These are phyloP conservation scores for Rotaria macrura DNA, from an alignment of 2,888 invertebrate genomes.

Conservation along the genomic window DNA sequence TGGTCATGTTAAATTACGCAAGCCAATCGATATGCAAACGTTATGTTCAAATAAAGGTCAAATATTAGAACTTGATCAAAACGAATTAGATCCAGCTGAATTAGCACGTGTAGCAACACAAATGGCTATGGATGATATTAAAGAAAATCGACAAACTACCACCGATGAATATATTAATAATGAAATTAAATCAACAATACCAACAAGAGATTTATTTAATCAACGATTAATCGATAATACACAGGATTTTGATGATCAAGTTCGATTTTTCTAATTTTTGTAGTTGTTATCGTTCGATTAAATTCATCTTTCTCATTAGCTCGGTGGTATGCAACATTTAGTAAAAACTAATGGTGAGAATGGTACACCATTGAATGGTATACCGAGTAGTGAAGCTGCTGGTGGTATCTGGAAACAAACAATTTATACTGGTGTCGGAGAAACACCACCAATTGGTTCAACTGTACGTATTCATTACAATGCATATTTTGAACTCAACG, in stretches of 20 bases:
- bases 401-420: slow-evolving; percentile 15
- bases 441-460: not conserved
- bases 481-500: slow-evolving; percentile 61
- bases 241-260: slow-evolving; percentile 8
- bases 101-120: not conserved
- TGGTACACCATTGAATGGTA: not conserved
- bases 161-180: not conserved
- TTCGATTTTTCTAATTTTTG: not conserved
- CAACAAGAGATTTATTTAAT: not conserved
- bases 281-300: too few species aligned
- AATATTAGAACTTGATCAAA: not conserved
- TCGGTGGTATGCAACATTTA: slow-evolving; percentile 2
- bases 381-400: not conserved
- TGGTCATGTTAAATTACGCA: not conserved
- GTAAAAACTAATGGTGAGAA: not conserved
- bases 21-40: not conserved
- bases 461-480: slow-evolving; percentile 57
- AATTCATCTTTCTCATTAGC: not conserved
- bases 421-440: not conserved
- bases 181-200: not conserved
- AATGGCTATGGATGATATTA: not conserved
- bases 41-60: slow-evolving; percentile 10
- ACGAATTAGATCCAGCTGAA: not conserved
- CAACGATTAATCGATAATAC: slow-evolving; percentile 1
- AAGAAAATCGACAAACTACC: not conserved